A percentile compares a stretch with the other conserved stretches of the same genome.
These are phyloP conservation scores for Glomeris maerens DNA, from an alignment of 1,140 invertebrate species.

Conservation along the genomic window DNA sequence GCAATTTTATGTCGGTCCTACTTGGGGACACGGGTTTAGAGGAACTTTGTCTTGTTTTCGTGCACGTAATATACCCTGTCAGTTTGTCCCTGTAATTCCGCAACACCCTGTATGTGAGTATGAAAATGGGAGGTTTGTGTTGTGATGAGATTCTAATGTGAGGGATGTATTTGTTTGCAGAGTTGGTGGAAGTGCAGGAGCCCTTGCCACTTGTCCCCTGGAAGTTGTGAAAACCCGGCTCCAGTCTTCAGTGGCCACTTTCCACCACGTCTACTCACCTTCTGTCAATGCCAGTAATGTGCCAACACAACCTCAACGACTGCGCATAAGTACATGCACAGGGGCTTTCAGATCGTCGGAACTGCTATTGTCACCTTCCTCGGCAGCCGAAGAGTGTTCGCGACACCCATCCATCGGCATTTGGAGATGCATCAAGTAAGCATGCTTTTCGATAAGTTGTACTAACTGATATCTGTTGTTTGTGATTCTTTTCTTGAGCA, in stretches of 20 bases:
- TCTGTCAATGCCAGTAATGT: constrained; percentile 15
- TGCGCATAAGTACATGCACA: not conserved
- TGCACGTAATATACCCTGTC: no score
- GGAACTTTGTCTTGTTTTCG: no score
- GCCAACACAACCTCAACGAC: constrained; percentile 2
- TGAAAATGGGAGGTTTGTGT: constrained; percentile 5
- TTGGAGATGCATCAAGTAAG: constrained; percentile 20
- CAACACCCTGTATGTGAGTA: no score
- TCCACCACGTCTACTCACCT: constrained; percentile 16
- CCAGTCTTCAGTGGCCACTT: constrained; percentile 57
- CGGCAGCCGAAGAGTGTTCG: not conserved
- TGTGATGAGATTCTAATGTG: not conserved
- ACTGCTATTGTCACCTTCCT: not conserved
- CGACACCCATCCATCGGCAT: constrained; percentile 10
- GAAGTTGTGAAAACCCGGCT: constrained; percentile 97
- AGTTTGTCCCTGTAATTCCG: no score
- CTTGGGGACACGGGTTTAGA: no score
- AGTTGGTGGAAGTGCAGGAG: constrained; percentile 85
- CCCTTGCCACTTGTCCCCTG: constrained; percentile 90
- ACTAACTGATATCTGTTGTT: no score
- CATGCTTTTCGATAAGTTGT: not conserved
- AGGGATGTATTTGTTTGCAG: no score
- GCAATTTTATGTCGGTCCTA: not conserved
- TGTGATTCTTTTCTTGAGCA: no score
- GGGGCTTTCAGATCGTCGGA: constrained; percentile 4